These are phyloP conservation scores for Nannospalax galili DNA, from an alignment of 2,113 vertebrate species.

Conservation along the genomic window DNA sequence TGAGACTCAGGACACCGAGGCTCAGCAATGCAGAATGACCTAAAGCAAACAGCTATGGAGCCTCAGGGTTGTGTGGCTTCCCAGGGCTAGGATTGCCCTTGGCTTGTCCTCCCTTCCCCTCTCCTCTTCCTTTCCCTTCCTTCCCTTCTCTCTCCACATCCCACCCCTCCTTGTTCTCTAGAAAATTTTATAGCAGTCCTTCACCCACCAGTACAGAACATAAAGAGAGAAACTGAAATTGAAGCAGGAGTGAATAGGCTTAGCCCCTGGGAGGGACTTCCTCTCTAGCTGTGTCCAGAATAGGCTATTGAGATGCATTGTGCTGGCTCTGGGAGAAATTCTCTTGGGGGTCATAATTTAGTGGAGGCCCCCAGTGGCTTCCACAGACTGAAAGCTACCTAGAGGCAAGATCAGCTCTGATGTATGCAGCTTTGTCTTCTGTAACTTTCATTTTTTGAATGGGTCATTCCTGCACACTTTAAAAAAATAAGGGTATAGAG, in stretches of 20 bases:
- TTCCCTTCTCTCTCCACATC: not conserved
- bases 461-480: not conserved
- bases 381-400: constrained; percentile 18
- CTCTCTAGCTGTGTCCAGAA: not conserved
- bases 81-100: not conserved
- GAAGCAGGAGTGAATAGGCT: constrained; percentile 9
- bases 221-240: not conserved
- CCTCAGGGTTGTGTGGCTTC: not conserved
- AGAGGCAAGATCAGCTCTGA: constrained; percentile 11
- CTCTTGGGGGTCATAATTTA: not conserved
- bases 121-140: not conserved
- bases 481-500: not conserved
- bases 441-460: not conserved
- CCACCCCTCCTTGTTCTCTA: not conserved
- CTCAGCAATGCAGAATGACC: not conserved
- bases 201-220: not conserved
- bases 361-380: not conserved
- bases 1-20: not conserved
- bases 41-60: not conserved
- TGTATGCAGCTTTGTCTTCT: constrained; percentile 25
- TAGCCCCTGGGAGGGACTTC: constrained; percentile 46
- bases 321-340: not conserved
- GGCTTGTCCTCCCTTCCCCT: not conserved
- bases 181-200: not conserved
- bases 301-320: not conserved